Percentiles rank a stretch among this genome's conserved stretches.
Conservation (phyloP, 1,140 invertebrate genomes). For the Bradynema listronoti region DNA sequence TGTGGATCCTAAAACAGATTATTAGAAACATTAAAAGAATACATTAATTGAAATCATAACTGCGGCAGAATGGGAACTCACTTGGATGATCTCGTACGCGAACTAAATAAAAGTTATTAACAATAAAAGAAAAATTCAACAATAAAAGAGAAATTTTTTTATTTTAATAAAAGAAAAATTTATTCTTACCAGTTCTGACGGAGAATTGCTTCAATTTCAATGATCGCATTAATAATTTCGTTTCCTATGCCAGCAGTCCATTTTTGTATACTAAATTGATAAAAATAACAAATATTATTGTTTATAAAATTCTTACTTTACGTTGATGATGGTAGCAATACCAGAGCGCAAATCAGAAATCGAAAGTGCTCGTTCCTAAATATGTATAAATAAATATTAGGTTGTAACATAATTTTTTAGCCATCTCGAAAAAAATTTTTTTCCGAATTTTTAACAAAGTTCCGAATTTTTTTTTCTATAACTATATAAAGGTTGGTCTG, state of each 20-base stretch:
- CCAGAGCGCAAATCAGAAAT: neutral
- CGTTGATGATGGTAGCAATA: neutral
- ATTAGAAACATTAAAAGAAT: neutral
- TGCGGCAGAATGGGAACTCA: no score
- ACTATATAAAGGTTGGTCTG: no score
- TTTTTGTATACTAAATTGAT: neutral
- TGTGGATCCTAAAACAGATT: slow-evolving; percentile 10
- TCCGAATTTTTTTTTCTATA: no score
- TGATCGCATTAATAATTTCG: neutral
- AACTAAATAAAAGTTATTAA: neutral
- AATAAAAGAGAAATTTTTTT: no score
- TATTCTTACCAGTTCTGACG: neutral
- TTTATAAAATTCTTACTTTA: neutral
- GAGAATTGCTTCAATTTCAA: neutral
- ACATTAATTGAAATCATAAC: neutral
- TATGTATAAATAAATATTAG: no score
- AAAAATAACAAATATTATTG: neutral
- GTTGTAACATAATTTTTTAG: no score
- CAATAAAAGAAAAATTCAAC: neutral
- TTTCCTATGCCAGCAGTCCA: neutral
- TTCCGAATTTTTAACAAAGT: no score
- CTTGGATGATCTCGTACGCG: neutral
- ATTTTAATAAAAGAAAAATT: no score
- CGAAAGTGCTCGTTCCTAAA: neutral
- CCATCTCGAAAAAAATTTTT: no score